phyloP scores from a whole-genome alignment of 2,797 vertebrate genomes.

The Microchirus variegatus region DNA sequence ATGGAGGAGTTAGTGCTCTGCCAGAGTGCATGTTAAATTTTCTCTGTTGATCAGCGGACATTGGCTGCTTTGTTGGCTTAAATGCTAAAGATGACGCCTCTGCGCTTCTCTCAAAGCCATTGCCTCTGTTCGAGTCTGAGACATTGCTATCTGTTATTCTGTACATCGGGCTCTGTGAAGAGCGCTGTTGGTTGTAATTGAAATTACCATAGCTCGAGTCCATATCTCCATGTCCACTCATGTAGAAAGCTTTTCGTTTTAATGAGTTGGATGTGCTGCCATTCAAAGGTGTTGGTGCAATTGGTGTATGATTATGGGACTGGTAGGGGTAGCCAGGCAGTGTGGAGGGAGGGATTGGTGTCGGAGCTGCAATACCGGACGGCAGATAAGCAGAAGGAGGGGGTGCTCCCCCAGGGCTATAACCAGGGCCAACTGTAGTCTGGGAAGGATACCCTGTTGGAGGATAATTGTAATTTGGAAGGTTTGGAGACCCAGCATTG shows the following conservation, averaged over 20 bases:
- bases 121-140: conserved; percentile 92
- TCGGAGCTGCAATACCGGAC: conserved; percentile 96
- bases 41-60: conserved; percentile 94
- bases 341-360: conserved; percentile 92
- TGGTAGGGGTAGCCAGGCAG: conserved; percentile 96
- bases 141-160: conserved; percentile 93
- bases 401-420: conserved; percentile 93
- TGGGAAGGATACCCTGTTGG: conserved; percentile 94
- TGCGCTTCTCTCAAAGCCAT: conserved; percentile 94
- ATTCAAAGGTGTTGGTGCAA: conserved; percentile 92
- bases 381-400: conserved; percentile 96
- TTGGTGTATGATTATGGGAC: conserved; percentile 92
- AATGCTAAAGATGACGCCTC: conserved; percentile 94
- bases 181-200: conserved; percentile 97
- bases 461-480: conserved; percentile 95
- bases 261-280: conserved; percentile 95
- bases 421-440: conserved; percentile 91
- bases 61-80: conserved; percentile 95
- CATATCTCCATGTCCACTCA: conserved; percentile 97
- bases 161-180: conserved; percentile 98
- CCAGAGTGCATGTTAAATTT: conserved; percentile 94
- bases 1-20: conserved; percentile 92
- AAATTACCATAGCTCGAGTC: conserved; percentile 97
- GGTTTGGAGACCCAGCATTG: conserved; percentile 93
- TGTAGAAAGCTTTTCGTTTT: conserved; percentile 99